Conservation (phyloP, 2,797 vertebrate genomes). For the Dermochelys coriacea region DNA sequence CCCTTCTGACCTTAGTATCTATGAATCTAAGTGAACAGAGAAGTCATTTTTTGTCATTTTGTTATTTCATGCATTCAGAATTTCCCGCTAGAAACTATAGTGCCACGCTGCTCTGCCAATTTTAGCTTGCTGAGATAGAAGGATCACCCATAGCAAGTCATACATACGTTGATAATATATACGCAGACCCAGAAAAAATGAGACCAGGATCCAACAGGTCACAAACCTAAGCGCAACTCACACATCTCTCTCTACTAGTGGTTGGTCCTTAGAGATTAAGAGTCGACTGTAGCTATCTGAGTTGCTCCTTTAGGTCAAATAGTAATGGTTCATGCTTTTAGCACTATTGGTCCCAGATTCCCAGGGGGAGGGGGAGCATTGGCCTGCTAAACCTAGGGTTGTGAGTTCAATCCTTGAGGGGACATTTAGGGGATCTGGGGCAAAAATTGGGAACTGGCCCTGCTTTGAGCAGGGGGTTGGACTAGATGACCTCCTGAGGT, state of each 20-base stretch:
- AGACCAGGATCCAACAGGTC: not conserved
- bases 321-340: not conserved
- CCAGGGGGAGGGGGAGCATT: too few species aligned
- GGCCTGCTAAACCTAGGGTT: too few species aligned
- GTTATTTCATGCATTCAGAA: not conserved
- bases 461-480: too few species aligned
- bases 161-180: accelerated
- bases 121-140: accelerated
- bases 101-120: not conserved
- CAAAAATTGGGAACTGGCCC: too few species aligned
- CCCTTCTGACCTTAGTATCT: too few species aligned
- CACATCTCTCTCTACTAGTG: not conserved
- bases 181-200: not conserved
- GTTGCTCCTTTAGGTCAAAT: too few species aligned
- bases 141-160: accelerated
- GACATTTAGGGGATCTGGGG: too few species aligned
- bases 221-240: not conserved
- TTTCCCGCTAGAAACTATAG: accelerated
- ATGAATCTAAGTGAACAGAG: accelerated
- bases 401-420: too few species aligned
- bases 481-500: too few species aligned
- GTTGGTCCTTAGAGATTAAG: not conserved
- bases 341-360: not conserved
- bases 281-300: not conserved
- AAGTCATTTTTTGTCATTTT: not conserved